Percentiles rank a stretch among this genome's conserved stretches.
Conservation (phyloP, 2,888 invertebrate species). For the Charanyca ferruginea region DNA sequence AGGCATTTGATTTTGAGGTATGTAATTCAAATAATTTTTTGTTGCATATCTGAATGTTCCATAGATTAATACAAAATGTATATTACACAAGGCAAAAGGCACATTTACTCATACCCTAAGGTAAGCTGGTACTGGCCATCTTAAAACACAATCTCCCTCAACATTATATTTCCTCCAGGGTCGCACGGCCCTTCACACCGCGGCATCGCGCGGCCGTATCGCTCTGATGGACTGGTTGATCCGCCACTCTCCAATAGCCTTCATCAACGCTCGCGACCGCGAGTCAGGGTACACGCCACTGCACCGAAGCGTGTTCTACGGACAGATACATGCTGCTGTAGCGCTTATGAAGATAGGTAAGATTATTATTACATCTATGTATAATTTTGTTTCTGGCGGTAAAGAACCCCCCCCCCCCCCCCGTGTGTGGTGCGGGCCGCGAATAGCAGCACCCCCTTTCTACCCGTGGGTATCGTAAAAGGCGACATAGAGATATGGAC, state of each 20-base stretch:
- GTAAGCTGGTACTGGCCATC: no score
- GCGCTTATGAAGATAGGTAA: constrained; percentile 93
- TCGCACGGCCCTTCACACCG: constrained; percentile 95
- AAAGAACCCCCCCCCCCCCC: no score
- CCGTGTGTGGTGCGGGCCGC: no score
- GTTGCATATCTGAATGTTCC: no score
- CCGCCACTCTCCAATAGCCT: constrained; percentile 90
- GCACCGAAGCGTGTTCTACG: constrained; percentile 96
- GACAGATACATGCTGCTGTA: constrained; percentile 94
- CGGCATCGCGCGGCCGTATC: constrained; percentile 94
- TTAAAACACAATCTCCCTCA: no score
- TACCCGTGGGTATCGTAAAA: no score
- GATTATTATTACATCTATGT: background rate
- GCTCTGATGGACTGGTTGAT: constrained; percentile 94
- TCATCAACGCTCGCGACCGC: constrained; percentile 92
- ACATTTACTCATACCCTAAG: no score
- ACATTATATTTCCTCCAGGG: constrained; percentile 84
- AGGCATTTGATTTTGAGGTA: constrained; percentile 91
- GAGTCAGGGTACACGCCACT: constrained; percentile 96
- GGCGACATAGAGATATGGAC: no score
- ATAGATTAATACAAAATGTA: no score
- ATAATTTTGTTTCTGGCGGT: background rate
- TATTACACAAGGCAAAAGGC: no score
- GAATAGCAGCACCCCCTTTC: no score
- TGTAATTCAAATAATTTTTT: constrained; percentile 46